Percentiles rank a stretch among this genome's conserved stretches.
These are phyloP conservation scores for Taxidea taxus DNA, from an alignment of 2,113 vertebrate species.

Conservation along the genomic window DNA sequence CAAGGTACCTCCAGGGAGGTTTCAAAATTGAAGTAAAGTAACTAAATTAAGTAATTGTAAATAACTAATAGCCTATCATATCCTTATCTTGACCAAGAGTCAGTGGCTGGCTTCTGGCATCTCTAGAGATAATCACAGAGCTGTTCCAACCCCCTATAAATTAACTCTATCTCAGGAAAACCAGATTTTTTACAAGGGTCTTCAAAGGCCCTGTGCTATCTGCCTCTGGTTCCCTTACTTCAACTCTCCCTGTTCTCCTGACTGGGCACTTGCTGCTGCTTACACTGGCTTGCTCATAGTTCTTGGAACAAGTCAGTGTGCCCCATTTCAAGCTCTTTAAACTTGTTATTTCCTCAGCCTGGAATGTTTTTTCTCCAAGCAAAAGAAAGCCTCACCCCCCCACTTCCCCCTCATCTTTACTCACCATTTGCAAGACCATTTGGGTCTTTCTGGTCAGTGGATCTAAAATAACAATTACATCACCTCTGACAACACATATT, in stretches of 20 bases:
- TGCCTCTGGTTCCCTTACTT: not conserved
- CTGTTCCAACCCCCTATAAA: no score
- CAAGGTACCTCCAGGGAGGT: not conserved
- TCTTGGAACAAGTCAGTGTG: not conserved
- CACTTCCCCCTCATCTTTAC: not conserved
- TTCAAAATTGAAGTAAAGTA: not conserved
- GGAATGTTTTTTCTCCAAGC: not conserved
- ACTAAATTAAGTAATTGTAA: no score
- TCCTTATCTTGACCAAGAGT: not conserved
- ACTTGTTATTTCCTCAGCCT: no score
- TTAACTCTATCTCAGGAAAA: not conserved
- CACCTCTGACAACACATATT: not conserved
- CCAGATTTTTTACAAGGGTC: not conserved
- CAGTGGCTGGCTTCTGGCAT: not conserved
- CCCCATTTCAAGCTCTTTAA: not conserved
- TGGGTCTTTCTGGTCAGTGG: not conserved
- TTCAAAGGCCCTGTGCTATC: not conserved
- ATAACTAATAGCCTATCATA: not conserved
- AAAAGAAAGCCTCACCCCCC: not conserved
- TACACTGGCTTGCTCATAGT: not conserved
- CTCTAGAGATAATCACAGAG: not conserved
- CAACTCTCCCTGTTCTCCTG: not conserved
- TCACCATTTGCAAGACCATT: not conserved
- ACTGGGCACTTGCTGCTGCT: not conserved
- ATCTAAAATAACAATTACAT: not conserved